phyloP scores from a whole-genome alignment of 2,888 invertebrate genomes.

The Bugula neritina region DNA sequence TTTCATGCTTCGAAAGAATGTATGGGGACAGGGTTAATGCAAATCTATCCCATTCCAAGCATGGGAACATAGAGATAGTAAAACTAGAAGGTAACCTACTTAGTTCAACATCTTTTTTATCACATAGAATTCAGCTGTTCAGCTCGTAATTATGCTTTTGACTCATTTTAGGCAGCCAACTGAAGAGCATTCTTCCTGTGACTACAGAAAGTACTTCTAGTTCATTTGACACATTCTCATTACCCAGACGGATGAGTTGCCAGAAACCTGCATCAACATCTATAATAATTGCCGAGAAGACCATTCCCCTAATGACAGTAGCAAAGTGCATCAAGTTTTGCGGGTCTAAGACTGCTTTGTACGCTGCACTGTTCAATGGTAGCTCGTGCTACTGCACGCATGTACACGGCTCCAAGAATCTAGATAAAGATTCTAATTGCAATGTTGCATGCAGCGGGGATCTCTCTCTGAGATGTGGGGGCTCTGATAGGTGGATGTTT shows the following conservation, averaged over 20 bases:
- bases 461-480: not conserved
- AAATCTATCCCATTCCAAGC: too few relatives aligned
- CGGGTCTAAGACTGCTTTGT: not conserved
- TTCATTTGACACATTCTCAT: not conserved
- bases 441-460: slow-evolving; percentile 9
- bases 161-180: too few relatives aligned
- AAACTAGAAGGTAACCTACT: too few relatives aligned
- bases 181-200: too few relatives aligned
- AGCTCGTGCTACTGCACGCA: not conserved
- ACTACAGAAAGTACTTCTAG: too few relatives aligned
- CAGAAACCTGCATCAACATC: not conserved
- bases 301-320: not conserved
- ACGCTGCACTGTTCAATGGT: not conserved
- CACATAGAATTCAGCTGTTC: too few relatives aligned
- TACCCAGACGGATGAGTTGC: slow-evolving; percentile 18
- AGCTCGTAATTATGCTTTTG: too few relatives aligned
- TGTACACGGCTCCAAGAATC: slow-evolving; percentile 1
- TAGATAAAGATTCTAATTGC: not conserved
- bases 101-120: too few relatives aligned
- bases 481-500: slow-evolving; percentile 5
- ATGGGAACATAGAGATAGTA: too few relatives aligned
- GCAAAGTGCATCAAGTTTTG: slow-evolving; percentile 13
- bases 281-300: not conserved
- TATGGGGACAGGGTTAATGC: too few relatives aligned
- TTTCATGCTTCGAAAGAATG: too few relatives aligned